Base-by-base conservation (phyloP, 64 coral and sea anemone species). In the Pocillopora verrucosa region DNA sequence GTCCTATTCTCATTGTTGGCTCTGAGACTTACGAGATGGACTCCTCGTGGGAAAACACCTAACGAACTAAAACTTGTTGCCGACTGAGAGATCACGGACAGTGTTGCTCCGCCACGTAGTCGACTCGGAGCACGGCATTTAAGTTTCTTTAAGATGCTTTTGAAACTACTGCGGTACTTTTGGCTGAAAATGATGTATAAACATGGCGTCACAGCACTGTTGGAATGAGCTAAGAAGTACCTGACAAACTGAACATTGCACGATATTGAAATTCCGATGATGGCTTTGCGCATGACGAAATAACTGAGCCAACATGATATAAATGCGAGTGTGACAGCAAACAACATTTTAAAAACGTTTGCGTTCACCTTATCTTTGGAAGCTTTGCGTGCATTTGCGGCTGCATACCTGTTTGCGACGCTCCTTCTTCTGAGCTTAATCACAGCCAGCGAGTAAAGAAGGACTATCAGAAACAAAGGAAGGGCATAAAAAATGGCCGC, bases 311-410 rank as follows among this genome's bases (percentile, higher is more conserved):
- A 70, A 24, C 67, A 70, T 11, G 67, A 2, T 25, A 70, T n/a
- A 70, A 70, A 70, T 70, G 67, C 67, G 20, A 70, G 67, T n/a
- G 67, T 70, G 5, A 70, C 67, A 11, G 67, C n/a, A 11, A 56
- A 77, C 36, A 77, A 56, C 75, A 57, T 77, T 77, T 77, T 45
- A 77, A 77, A 56, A 37, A 77, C 75, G 16, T 77, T 77, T 37
- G 36, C 19, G 41, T 77, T 77, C 6, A 77, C n/a, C 56, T 56
- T 77, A 15, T 77, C 41, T 77, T 17, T 77, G 75, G 37, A 41
- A 11, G 75, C 10, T 77, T 3, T 56, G 36, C 10, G 41, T 22
- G 15, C 41, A 20, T 56, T 56, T 36, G 7, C 19, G 15, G 1
- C 10, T 5, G 36, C 41, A 56, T 14, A 6, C 13, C 16, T 35